phyloP scores from a whole-genome alignment of 2,797 vertebrate genomes.

The Poeciliopsis infans region DNA sequence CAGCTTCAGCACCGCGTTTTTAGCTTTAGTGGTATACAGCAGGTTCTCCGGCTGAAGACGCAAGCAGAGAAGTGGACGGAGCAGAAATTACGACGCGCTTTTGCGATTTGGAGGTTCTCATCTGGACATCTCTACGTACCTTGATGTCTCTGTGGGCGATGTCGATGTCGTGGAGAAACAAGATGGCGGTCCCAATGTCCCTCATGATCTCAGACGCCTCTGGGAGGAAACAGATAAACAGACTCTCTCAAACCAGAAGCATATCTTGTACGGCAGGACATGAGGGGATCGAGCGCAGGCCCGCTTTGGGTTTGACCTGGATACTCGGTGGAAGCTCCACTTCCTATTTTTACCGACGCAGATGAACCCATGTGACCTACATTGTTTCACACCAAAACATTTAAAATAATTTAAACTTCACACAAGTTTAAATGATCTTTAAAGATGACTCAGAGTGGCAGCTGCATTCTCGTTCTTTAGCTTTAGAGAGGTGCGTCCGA shows the following conservation, averaged over 20 bases:
- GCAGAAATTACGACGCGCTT: neutral
- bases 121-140: slow-evolving; percentile 74
- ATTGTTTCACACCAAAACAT: neutral
- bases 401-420: neutral
- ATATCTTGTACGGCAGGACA: neutral
- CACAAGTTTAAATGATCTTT: too few species aligned
- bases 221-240: slow-evolving; percentile 66
- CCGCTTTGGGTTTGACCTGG: neutral
- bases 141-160: slow-evolving; percentile 98
- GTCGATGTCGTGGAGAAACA: slow-evolving; percentile 90
- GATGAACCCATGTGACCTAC: neutral
- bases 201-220: slow-evolving; percentile 96
- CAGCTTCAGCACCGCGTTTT: slow-evolving; percentile 88
- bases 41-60: slow-evolving; percentile 92
- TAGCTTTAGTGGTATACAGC: slow-evolving; percentile 90
- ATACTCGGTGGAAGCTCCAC: neutral
- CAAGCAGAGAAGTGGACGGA: slow-evolving; percentile 16
- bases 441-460: neutral
- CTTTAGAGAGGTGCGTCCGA: neutral
- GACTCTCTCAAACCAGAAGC: slow-evolving; percentile 65
- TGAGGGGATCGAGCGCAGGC: neutral
- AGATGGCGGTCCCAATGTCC: slow-evolving; percentile 94
- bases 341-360: neutral
- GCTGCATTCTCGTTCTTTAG: neutral
- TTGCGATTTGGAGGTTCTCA: neutral